Evolutionary conservation across 2,888 invertebrate species (phyloP).

Genomic region (Neoitamus cyanurus): DNA sequence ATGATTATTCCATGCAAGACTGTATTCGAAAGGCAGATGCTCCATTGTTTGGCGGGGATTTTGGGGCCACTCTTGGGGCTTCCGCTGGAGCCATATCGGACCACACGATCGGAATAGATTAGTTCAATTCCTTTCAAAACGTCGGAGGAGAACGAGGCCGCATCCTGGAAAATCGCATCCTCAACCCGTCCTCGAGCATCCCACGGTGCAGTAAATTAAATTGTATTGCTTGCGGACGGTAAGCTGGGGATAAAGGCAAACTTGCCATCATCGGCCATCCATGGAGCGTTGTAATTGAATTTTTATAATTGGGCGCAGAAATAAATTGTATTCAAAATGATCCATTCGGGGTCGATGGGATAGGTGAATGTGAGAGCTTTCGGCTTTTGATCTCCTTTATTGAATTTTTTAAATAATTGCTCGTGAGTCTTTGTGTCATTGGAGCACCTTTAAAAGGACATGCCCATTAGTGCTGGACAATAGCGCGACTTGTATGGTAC

Average conservation of each 20-base stretch:
- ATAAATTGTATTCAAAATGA: background rate
- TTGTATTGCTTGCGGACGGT: background rate
- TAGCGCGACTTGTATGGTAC: background rate
- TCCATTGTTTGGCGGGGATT: background rate
- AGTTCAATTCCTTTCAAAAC: conserved; percentile 5
- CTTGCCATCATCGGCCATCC: background rate
- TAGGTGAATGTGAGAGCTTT: background rate
- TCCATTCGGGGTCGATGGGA: background rate
- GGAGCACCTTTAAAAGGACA: background rate
- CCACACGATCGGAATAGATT: conserved; percentile 7
- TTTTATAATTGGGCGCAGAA: background rate
- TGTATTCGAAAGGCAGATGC: conserved; percentile 7
- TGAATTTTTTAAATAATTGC: background rate
- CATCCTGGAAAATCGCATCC: background rate
- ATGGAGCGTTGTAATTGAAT: background rate
- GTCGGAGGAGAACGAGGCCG: background rate
- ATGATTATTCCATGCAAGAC: conserved; percentile 25
- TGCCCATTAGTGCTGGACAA: background rate
- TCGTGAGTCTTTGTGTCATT: background rate
- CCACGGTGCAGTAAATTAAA: background rate
- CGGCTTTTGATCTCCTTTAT: background rate
- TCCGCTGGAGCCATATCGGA: background rate
- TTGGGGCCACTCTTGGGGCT: background rate
- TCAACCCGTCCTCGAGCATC: background rate
- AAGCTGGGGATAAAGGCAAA: background rate